phyloP scores from a whole-genome alignment of 2,797 vertebrate genomes.

The Gymnopithys bicolor region DNA sequence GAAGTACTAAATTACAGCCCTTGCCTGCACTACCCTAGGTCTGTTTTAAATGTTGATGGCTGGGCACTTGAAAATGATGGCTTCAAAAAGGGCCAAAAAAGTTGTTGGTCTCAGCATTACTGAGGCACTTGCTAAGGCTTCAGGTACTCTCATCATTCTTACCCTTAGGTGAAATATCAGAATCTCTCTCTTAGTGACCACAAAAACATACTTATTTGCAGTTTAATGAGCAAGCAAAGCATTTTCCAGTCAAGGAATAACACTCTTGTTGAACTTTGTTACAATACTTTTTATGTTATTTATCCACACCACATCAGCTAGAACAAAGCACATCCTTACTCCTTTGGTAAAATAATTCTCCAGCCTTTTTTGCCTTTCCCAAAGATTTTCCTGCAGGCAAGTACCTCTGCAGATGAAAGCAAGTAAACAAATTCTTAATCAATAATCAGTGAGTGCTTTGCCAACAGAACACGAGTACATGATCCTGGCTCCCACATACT shows the following conservation, averaged over 20 bases:
- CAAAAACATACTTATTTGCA: neutral
- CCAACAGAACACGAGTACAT: neutral
- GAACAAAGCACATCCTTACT: neutral
- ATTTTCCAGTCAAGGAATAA: neutral
- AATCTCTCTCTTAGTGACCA: neutral
- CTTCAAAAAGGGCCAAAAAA: neutral
- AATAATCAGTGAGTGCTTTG: neutral
- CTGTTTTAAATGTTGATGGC: neutral
- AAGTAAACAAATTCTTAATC: neutral
- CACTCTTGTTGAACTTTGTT: neutral
- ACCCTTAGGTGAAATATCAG: neutral
- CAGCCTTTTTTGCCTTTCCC: neutral
- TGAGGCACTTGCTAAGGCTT: neutral
- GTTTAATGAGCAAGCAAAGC: neutral
- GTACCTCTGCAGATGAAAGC: neutral
- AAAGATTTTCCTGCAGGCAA: neutral
- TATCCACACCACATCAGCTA: neutral
- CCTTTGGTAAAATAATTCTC: no score
- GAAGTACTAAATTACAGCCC: neutral
- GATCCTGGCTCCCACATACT: neutral
- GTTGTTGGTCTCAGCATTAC: neutral
- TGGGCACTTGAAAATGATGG: neutral
- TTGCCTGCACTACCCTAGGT: neutral
- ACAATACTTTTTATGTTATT: neutral
- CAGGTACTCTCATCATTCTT: neutral